These are phyloP conservation scores for Cranoglanis bouderius DNA, from an alignment of 2,113 vertebrate genomes.

Conservation along the genomic window DNA sequence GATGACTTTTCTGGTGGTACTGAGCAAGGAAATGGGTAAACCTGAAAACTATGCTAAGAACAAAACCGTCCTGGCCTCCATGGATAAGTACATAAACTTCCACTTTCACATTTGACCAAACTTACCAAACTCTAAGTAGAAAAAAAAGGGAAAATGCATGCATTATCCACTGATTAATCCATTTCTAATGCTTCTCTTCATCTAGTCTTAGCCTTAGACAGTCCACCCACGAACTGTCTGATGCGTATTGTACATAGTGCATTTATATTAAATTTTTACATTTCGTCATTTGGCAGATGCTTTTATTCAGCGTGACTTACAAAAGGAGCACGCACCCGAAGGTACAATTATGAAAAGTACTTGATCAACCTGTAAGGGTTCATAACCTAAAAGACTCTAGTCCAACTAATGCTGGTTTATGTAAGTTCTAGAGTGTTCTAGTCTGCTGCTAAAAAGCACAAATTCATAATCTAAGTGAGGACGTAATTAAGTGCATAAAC, in stretches of 20 bases:
- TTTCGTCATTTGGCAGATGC: not conserved
- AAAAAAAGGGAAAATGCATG: not conserved
- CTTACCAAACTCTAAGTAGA: not conserved
- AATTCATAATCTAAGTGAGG: not conserved
- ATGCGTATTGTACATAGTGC: constrained; percentile 2
- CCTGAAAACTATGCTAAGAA: not conserved
- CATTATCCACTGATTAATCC: not conserved
- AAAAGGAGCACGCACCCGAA: not conserved
- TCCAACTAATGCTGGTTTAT: not conserved
- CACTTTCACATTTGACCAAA: not conserved
- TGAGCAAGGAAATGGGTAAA: not conserved
- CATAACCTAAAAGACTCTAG: not conserved
- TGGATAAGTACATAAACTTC: not conserved
- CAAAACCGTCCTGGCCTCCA: not conserved
- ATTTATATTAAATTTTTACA: constrained; percentile 1
- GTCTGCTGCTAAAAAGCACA: not conserved
- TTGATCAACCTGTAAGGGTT: not conserved
- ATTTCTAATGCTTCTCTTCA: not conserved
- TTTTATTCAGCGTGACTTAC: not conserved
- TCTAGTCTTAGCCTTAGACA: not conserved
- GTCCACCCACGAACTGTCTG: not conserved
- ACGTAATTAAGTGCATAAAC: not conserved
- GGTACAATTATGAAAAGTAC: not conserved
- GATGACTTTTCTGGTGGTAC: not conserved
- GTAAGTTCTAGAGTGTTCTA: not conserved